Evolutionary conservation across 2,113 vertebrate genomes (phyloP).

Genomic region (Lontra canadensis): DNA sequence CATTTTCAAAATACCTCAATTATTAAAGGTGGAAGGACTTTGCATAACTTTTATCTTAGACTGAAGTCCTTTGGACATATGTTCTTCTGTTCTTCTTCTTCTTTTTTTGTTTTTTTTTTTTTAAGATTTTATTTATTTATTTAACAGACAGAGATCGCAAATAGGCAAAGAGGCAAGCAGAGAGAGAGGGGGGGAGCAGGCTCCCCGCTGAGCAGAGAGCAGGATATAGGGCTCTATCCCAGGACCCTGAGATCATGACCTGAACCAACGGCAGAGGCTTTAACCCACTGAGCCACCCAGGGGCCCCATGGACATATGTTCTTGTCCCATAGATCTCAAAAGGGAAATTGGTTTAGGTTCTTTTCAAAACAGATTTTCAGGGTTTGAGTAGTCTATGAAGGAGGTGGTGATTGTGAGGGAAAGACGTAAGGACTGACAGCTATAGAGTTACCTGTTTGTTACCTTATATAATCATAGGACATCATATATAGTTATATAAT

Average conservation of each 20-base stretch:
- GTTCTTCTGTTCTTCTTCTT: neutral
- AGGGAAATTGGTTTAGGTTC: neutral
- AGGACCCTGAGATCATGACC: no score
- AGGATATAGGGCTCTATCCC: no score
- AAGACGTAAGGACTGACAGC: neutral
- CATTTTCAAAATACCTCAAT: neutral
- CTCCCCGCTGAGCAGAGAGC: no score
- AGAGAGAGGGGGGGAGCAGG: rapidly evolving
- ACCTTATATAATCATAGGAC: neutral
- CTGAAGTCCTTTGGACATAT: neutral
- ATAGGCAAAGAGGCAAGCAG: no score
- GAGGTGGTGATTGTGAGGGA: neutral
- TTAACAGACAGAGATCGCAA: no score
- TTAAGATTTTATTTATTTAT: no score
- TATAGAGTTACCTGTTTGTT: neutral
- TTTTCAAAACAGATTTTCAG: conserved; percentile 21
- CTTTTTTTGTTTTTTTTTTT: no score
- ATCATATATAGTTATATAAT: neutral
- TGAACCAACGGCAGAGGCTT: no score
- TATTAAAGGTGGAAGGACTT: neutral
- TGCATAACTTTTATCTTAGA: neutral
- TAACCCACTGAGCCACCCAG: no score
- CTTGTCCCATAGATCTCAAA: neutral
- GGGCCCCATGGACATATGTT: neutral
- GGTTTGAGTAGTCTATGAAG: neutral